These are phyloP conservation scores for Trichonephila clavata DNA, from an alignment of 1,140 invertebrate genomes.

Conservation along the genomic window DNA sequence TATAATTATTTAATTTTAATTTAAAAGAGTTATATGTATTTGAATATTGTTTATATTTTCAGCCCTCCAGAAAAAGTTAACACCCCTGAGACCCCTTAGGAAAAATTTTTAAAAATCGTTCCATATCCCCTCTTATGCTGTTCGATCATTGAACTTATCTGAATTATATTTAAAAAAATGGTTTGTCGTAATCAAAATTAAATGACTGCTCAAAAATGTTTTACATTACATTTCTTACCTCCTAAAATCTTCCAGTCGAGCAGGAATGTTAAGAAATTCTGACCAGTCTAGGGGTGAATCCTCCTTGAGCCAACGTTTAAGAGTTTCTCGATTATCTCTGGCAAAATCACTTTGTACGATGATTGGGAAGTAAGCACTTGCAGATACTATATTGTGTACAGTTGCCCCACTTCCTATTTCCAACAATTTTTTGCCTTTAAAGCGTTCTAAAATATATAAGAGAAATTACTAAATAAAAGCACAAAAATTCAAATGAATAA, in stretches of 20 bases:
- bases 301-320: slow-evolving; percentile 43
- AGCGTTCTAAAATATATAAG: not conserved
- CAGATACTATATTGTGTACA: slow-evolving; percentile 60
- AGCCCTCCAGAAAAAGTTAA: too few species aligned
- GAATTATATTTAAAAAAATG: too few species aligned
- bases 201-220: too few species aligned
- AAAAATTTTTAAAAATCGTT: too few species aligned
- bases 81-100: too few species aligned
- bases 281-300: slow-evolving; percentile 47
- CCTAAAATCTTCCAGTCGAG: not conserved
- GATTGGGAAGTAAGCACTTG: not conserved
- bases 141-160: too few species aligned
- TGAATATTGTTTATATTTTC: too few species aligned
- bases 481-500: too few species aligned
- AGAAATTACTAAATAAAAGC: not conserved
- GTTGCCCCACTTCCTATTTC: slow-evolving; percentile 65
- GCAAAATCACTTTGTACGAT: slow-evolving; percentile 48
- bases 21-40: too few species aligned
- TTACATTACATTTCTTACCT: not conserved
- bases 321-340: slow-evolving; percentile 13
- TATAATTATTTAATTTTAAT: too few species aligned
- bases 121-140: too few species aligned
- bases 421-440: slow-evolving; percentile 10
- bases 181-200: too few species aligned
- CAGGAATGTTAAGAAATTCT: not conserved